Evolutionary conservation across 2,888 invertebrate species (phyloP), one percentile per base, ranked within the genome.

Genomic region (Rhingia rostrata): DNA sequence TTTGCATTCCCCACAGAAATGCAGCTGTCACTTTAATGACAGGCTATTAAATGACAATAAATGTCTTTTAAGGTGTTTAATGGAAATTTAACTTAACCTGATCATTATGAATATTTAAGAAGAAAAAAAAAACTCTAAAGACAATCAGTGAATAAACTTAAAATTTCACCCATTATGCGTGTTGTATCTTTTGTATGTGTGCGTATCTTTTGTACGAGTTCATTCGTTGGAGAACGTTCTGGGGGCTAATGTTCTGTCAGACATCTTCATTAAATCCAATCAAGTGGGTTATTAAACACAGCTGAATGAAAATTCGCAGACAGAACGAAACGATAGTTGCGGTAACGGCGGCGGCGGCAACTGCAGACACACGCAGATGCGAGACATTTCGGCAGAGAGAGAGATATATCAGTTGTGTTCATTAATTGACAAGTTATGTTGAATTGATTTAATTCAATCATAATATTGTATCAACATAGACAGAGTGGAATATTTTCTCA

Each of bases 211-310:
- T 78, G 9, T 49, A 22, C 43, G 47, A 60, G 35, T 63, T 32
- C 35, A 33, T 61, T 58, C 37, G 51, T 69, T 79, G 72, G 70
- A 35, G 37, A 49, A 60, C 45, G 66, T 82, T 66, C 60, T 69
- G 74, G 14, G 22, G 49, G 84, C 74, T 84, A 84, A 84, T 84
- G 70, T 84, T 75, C 60, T 66, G 80, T 84, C 84, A 74, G 84
- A 84, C 84, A 30, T 70, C 84, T 84, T 84, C 69, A 84, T 84
- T 84, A 84, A 80, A 80, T 80, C 74, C 84, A 84, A 84, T 84
- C 84, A 84, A 84, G 47, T 6, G 12, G 64, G 80, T 84, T 80
- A 80, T 84, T 84, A 84, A 84, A 74, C 70, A 74, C 30, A 30
- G n/a, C 53, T 53, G 49, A 49, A 9, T 22, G 37, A 58, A 49